phyloP scores from a whole-genome alignment of 2,113 vertebrate genomes.

The Oncorhynchus gorbuscha region DNA sequence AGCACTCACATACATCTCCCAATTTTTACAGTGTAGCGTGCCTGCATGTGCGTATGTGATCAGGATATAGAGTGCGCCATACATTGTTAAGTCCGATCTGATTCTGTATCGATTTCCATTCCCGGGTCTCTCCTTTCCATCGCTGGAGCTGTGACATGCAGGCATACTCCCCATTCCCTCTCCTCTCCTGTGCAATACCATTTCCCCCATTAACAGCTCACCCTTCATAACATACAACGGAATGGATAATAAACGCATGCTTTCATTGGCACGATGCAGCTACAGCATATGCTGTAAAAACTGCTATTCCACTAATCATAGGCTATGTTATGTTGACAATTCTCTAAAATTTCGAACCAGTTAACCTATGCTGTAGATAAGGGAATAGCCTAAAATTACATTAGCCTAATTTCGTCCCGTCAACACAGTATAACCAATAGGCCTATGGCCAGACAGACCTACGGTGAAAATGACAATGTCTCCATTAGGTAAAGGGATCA shows the following conservation, averaged over 20 bases:
- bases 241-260: slow-evolving; percentile 35
- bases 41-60: slow-evolving; percentile 48
- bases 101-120: slow-evolving; percentile 75
- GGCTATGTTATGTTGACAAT: not conserved
- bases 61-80: slow-evolving; percentile 62
- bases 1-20: not conserved
- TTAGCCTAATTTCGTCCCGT: too few relatives aligned
- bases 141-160: slow-evolving; percentile 66
- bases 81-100: slow-evolving; percentile 74
- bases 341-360: too few relatives aligned
- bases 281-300: slow-evolving; percentile 5
- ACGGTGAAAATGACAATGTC: too few relatives aligned
- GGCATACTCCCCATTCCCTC: slow-evolving; percentile 29
- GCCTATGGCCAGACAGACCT: too few relatives aligned
- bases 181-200: slow-evolving; percentile 58
- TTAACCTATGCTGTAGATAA: too few relatives aligned
- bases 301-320: not conserved
- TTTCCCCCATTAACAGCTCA: slow-evolving; percentile 62
- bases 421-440: too few relatives aligned
- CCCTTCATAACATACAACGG: slow-evolving; percentile 49
- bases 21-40: not conserved
- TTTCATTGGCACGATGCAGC: slow-evolving; percentile 11
- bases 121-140: slow-evolving; percentile 68
- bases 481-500: too few relatives aligned
- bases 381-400: too few relatives aligned